These are phyloP conservation scores for Apogon talboti DNA, from an alignment of 2,797 vertebrate species.

Conservation along the genomic window DNA sequence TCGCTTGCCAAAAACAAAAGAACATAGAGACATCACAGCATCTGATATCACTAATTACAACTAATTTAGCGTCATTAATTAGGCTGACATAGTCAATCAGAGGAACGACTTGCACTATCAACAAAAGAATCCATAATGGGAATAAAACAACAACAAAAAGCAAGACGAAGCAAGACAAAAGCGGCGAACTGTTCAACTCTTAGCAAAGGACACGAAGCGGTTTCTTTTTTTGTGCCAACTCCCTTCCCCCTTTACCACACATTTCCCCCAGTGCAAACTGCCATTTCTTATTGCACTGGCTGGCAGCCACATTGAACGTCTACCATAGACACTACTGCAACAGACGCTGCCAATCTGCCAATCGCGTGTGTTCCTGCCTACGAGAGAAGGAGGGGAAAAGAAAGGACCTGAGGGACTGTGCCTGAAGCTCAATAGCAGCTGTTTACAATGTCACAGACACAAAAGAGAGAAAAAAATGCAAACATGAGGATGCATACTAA, in stretches of 20 bases:
- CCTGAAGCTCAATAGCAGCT: slow-evolving; percentile 82
- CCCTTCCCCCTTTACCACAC: slow-evolving; percentile 52
- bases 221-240: slow-evolving; percentile 69
- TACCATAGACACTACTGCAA: slow-evolving; percentile 73
- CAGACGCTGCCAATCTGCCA: slow-evolving; percentile 84
- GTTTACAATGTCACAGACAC: slow-evolving; percentile 83
- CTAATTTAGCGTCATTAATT: slow-evolving; percentile 80
- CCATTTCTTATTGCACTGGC: slow-evolving; percentile 69
- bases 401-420: slow-evolving; percentile 81
- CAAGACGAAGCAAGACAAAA: slow-evolving; percentile 70
- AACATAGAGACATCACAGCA: slow-evolving; percentile 69
- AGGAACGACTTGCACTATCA: slow-evolving; percentile 62
- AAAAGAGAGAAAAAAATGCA: slow-evolving; percentile 75
- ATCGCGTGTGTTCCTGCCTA: slow-evolving; percentile 63
- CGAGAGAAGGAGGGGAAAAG: slow-evolving; percentile 58
- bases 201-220: slow-evolving; percentile 63
- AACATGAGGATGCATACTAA: slow-evolving; percentile 83
- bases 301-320: slow-evolving; percentile 71
- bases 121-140: slow-evolving; percentile 58
- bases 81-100: slow-evolving; percentile 64
- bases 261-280: slow-evolving; percentile 68
- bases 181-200: slow-evolving; percentile 65
- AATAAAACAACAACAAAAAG: slow-evolving; percentile 65
- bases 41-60: slow-evolving; percentile 79
- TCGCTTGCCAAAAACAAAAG: slow-evolving; percentile 75